Base-by-base conservation (phyloP, 2,888 invertebrate genomes). In the Dorcus hopei region DNA sequence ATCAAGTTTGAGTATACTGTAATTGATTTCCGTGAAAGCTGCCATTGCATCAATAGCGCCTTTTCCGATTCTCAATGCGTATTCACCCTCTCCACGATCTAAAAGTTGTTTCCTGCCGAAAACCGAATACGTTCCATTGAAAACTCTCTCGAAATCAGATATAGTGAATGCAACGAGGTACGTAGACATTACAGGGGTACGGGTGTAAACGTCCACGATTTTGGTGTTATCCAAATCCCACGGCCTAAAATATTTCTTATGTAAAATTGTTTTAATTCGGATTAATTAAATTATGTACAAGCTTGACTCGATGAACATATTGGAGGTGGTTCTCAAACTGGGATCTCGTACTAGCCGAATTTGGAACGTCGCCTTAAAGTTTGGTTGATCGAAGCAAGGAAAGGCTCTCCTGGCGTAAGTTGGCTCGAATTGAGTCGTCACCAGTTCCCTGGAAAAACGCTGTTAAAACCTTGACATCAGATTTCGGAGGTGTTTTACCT, bases 91-190 rank as follows among this genome's bases (percentile, higher is more conserved):
- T 9, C 47, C 87, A 11, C 92, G 88, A 0, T 84, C 76, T 9
- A 91, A 79, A 0, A 87, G 88, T 64, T 87, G 84, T 5, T 82
- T 80, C 33, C 88, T 79, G 0, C 89, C 83, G 88, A 88, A 90
- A 0, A 90, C 87, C 0, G 83, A 80, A 66, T 87, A 85, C 65
- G 81, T 59, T 11, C 45, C 45, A 7, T 33, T 6, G 26, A 33
- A 33, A 33, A 33, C 26, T 6, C n/a, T 26, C 4, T 77, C 83
- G 66, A 90, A 91, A 72, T 92, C 90, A 0, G 88, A 88, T 16
- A 93, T 86, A 1, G 89, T 85, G 69, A 90, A 91, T 0, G 93
- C 93, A 3, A 93, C 88, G 16, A 93, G 79, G 70, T 94, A 94
- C 0, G 92, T 91, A n/a, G 90, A 90, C 91, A 93, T 93, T 38